phyloP scores from a whole-genome alignment of 2,797 vertebrate genomes.

The Pseudotriccus pelzelni region DNA sequence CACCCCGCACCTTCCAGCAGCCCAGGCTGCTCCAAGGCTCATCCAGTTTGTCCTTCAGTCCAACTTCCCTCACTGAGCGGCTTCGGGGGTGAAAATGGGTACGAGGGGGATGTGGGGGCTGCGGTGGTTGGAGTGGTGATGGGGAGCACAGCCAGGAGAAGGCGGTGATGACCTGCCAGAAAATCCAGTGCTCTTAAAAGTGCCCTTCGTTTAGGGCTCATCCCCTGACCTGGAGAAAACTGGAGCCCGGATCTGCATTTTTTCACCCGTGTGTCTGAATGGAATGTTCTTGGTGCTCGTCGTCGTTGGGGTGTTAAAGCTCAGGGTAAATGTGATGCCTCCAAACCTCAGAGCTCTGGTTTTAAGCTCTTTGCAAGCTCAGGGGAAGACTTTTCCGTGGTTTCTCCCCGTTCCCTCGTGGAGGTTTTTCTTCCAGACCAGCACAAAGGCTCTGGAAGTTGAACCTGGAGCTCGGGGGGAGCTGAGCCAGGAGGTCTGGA shows the following conservation, averaged over 20 bases:
- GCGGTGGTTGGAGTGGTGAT: rapidly evolving
- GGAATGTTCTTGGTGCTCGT: not conserved
- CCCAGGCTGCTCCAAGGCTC: not conserved
- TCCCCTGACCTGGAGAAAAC: not conserved
- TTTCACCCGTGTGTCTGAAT: not conserved
- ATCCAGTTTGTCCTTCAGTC: not conserved
- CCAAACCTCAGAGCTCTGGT: not conserved
- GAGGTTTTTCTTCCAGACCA: not conserved
- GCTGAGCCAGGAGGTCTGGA: not conserved
- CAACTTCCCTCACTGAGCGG: not conserved
- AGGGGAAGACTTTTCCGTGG: not conserved
- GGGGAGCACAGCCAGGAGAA: not conserved
- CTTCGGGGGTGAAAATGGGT: not conserved
- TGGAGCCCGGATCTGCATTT: not conserved
- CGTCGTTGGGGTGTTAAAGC: not conserved
- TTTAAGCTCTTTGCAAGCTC: not conserved
- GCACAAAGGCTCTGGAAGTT: not conserved
- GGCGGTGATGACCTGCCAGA: not conserved
- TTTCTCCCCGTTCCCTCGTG: rapidly evolving
- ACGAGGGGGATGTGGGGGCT: not conserved
- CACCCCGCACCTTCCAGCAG: not conserved
- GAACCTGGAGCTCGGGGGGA: not conserved
- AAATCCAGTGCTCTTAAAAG: not conserved
- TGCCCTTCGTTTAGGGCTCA: not conserved
- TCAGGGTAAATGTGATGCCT: rapidly evolving